Percentiles rank a stretch among this genome's conserved stretches.
Evolutionary conservation across 1,140 invertebrate species (phyloP).

Genomic region (Bombyx mandarina): DNA sequence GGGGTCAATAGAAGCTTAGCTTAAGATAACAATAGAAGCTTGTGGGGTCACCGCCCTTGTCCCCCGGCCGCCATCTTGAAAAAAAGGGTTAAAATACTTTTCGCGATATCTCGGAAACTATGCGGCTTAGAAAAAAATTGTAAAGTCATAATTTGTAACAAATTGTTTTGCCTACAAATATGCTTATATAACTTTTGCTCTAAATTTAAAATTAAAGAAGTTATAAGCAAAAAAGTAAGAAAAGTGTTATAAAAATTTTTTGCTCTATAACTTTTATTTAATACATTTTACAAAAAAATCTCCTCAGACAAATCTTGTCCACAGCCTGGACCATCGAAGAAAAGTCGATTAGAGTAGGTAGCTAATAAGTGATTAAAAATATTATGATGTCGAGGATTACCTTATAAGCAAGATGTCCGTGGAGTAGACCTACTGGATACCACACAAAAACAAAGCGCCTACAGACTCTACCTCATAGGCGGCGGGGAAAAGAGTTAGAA

Average conservation of each 20-base stretch:
- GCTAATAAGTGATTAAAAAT: slow-evolving; percentile 12
- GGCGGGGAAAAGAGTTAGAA: slow-evolving; percentile 5
- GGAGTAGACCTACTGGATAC: slow-evolving; percentile 1
- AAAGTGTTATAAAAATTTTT: neutral
- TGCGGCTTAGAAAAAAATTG: no score
- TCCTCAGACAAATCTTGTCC: neutral
- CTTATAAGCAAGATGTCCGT: slow-evolving; percentile 10
- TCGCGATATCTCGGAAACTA: no score
- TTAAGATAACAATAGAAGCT: neutral
- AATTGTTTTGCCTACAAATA: no score
- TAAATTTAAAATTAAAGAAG: no score
- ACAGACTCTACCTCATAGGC: slow-evolving; percentile 1
- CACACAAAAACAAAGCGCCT: neutral
- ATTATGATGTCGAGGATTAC: slow-evolving; percentile 11
- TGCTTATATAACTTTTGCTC: no score
- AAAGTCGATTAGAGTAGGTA: slow-evolving; percentile 11
- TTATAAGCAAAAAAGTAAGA: neutral
- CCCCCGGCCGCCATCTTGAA: no score
- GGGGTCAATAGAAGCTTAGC: slow-evolving; percentile 3
- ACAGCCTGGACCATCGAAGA: slow-evolving; percentile 10
- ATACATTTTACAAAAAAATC: neutral
- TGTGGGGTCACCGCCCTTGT: no score
- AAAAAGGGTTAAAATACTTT: no score
- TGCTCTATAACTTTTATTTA: slow-evolving; percentile 1
- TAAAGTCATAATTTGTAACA: no score